Evolutionary conservation across 2,797 vertebrate species (phyloP), one percentile per base, ranked within the genome.

Genomic region (Fistularia commersonii): DNA sequence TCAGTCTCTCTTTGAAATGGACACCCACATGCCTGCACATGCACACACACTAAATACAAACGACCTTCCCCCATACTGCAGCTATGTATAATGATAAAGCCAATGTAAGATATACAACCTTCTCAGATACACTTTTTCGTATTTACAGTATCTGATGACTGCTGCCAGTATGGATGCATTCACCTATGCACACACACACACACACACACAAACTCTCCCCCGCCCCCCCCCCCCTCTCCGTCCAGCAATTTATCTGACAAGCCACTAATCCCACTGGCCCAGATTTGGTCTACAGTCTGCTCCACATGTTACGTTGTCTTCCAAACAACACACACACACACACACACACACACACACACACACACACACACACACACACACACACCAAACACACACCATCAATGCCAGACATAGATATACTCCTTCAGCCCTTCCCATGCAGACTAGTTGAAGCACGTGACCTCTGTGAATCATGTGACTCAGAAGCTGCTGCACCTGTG

Each of bases 231-330:
- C 31, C 41, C 44, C 41, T 59, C 59, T 44, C 53, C 51, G 5
- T 59, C 60, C 69, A 62, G 57, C 73, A 77, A 78, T 85, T 82
- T 81, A 89, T 85, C 82, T 68, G 54, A 76, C 70, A 67, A 78
- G 81, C 71, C 50, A 35, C 65, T 90, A 90, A 90, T 90, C 90
- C 87, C 39, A 51, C 74, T 89, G 88, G 79, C 87, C 85, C 86
- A 91, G 85, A 88, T 90, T 86, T 82, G 61, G 62, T 58, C 76
- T 58, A 47, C 72, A 72, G 77, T 77, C 76, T 79, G 83, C 77
- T 74, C 64, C 66, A 54, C 74, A 83, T 76, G 73, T 80, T 75
- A 69, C 51, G 46, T 66, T 57, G 64, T 51, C 66, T 60, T 77
- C 51, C 43, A 69, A 68, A 33, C 44, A 8, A 10, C 11, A 11